A percentile compares a stretch with the other conserved stretches of the same genome.
Evolutionary conservation across 1,140 invertebrate genomes (phyloP).

Genomic region (Philopotamus ludificatus): DNA sequence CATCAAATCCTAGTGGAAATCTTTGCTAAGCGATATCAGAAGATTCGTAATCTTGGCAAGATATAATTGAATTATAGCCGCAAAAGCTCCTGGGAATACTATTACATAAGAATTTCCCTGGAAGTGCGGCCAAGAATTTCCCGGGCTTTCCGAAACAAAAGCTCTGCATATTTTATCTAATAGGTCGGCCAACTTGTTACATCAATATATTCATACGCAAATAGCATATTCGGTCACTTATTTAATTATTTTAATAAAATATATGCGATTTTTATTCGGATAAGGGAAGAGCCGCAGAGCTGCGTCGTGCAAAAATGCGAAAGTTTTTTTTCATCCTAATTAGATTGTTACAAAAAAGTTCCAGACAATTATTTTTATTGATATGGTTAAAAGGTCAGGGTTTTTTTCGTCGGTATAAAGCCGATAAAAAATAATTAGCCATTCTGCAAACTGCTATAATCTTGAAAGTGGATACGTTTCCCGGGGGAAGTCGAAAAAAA

Average conservation of each 20-base stretch:
- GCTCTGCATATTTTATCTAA: neutral
- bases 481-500: neutral
- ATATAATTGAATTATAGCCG: slow-evolving; percentile 22
- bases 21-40: neutral
- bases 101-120: neutral
- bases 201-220: neutral
- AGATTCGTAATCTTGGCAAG: neutral
- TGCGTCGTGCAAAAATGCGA: neutral
- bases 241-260: too few relatives aligned
- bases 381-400: neutral
- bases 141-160: slow-evolving; percentile 8
- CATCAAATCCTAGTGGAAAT: slow-evolving; percentile 19
- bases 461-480: neutral
- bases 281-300: neutral
- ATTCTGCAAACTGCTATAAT: neutral
- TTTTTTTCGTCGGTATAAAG: neutral
- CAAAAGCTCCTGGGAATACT: neutral
- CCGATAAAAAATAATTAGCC: neutral
- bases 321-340: neutral
- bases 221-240: too few relatives aligned
- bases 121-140: neutral
- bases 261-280: neutral
- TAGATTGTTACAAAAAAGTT: neutral
- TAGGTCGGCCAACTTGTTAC: neutral
- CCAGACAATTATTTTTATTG: neutral